A percentile compares a stretch with the other conserved stretches of the same genome.
These are phyloP conservation scores for Mormyrops boulengeri DNA, from an alignment of 2,797 vertebrate genomes.

Conservation along the genomic window DNA sequence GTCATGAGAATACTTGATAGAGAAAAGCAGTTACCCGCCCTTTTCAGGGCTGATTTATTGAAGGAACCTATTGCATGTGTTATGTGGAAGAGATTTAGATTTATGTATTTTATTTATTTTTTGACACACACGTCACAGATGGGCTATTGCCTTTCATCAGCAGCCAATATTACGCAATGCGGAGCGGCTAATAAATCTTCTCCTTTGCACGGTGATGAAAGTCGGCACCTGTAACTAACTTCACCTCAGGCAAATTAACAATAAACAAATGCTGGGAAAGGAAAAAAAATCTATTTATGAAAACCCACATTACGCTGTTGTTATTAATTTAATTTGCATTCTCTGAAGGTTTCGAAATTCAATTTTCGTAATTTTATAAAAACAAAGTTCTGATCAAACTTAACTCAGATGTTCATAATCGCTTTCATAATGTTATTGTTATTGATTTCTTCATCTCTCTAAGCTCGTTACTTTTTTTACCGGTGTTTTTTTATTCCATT, in stretches of 20 bases:
- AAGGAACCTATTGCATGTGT: background rate
- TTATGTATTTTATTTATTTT: background rate
- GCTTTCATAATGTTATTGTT: background rate
- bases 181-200: background rate
- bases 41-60: background rate
- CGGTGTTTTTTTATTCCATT: background rate
- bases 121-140: slow-evolving; percentile 1
- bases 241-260: background rate
- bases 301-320: background rate
- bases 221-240: background rate
- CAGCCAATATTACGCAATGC: background rate
- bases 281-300: background rate
- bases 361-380: background rate
- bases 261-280: background rate
- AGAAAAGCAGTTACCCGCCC: background rate
- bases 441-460: background rate
- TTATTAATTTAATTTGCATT: background rate
- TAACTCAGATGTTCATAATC: background rate
- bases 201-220: background rate
- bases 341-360: background rate
- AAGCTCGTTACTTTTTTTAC: background rate
- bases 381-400: background rate
- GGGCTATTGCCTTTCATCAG: background rate
- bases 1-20: background rate
- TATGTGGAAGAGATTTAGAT: background rate